Base-by-base conservation (phyloP, 1,140 invertebrate species). In the Lerema accius region DNA sequence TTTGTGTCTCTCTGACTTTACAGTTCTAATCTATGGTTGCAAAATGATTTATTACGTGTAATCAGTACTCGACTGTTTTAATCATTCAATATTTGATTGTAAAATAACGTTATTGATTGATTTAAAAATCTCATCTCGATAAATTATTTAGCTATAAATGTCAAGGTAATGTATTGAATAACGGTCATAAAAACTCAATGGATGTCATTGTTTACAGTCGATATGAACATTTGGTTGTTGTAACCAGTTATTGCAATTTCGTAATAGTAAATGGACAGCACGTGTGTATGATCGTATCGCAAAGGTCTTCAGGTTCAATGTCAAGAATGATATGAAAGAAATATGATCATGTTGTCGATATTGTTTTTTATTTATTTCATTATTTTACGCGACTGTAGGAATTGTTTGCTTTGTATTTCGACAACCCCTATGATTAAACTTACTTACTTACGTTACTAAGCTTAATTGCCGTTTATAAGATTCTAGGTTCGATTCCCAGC, bases 211-310 rank as follows among this genome's bases (percentile, higher is more conserved):
- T 53, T 23, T 19, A 4, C n/a, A 37, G n/a, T 39, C 13, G 17
- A 42, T 42, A 42, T 14, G 19, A 13, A 53, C 51, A 43, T 26
- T 19, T 35, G 17, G 51, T 51, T 56, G 14, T 26, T 28, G 26
- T 16, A 40, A 43, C n/a, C 3, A 35, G 42, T 65, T 45, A 59
- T 62, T 62, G 53, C 13, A 16, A 42, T 72, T 69, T 66, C 61
- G 63, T 55, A 69, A 73, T 61, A 35, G 40, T 42, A 45, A 63
- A 71, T 49, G 55, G 63, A 42, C 53, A 46, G 5, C 63, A 63
- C 51, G 39, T 68, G 43, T 28, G 45, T 53, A 26, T 17, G 16
- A 40, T 53, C 17, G n/a, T 39, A 42, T 42, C 37, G 17, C 9
- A 35, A 53, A 53, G 50, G 50, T 42, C 11, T 11, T 10, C 35